Percentiles rank a stretch among this genome's conserved stretches.
Evolutionary conservation across 2,797 vertebrate species (phyloP).

Genomic region (Brotula barbata): DNA sequence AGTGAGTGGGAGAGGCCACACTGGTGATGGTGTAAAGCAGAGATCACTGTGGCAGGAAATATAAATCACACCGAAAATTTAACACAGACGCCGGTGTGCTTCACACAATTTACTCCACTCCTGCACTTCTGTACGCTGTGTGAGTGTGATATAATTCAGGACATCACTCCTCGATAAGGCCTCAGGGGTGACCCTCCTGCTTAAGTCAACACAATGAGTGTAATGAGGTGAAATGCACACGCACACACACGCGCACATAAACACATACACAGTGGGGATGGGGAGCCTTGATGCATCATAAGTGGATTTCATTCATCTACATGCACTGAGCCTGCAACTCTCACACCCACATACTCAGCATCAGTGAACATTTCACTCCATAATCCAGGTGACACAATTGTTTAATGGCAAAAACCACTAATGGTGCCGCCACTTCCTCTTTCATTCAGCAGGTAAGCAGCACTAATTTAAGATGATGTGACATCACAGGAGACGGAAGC

Average conservation of each 20-base stretch:
- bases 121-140: constrained; percentile 29
- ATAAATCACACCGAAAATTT: constrained; percentile 16
- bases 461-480: not conserved
- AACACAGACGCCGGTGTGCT: constrained; percentile 21
- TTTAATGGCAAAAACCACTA: constrained; percentile 1
- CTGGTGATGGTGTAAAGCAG: constrained; percentile 23
- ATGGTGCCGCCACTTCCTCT: not conserved
- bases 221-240: constrained; percentile 71
- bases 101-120: constrained; percentile 17
- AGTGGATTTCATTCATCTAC: constrained; percentile 72
- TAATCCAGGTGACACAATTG: constrained; percentile 51
- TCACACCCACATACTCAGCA: constrained; percentile 53
- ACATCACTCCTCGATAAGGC: constrained; percentile 62
- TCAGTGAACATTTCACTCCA: constrained; percentile 13
- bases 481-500: not conserved
- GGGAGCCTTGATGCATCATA: constrained; percentile 67
- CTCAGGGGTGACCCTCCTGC: constrained; percentile 69
- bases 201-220: constrained; percentile 73
- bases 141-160: constrained; percentile 51
- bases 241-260: constrained; percentile 30
- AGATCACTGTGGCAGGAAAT: constrained; percentile 11
- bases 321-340: constrained; percentile 58
- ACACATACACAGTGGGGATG: constrained; percentile 29
- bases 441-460: not conserved
- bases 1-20: constrained; percentile 29